Base-by-base conservation (phyloP, 2,888 invertebrate genomes). In the Lasioglossum figueresi region DNA sequence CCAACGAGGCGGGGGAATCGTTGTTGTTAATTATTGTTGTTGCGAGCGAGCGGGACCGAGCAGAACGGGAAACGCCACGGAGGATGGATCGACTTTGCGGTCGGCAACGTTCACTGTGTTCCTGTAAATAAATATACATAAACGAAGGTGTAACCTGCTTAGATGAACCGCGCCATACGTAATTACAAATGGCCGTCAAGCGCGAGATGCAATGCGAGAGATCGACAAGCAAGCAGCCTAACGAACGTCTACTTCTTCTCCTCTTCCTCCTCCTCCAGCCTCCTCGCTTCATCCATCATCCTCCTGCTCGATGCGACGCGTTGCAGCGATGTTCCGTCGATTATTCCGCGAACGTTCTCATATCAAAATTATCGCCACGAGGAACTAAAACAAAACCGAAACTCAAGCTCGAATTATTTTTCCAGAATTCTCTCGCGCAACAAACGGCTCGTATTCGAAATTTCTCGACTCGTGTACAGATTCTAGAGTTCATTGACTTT, bases 111-210 rank as follows among this genome's bases (percentile, higher is more conserved):
- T 84, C 83, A 83, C 82, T 84, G 87, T 83, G 84, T 89, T 89
- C 83, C 88, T 91, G 90, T 90, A 90, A 80, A 91, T 91, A 90
- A 82, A 75, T 91, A 91, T 88, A 91, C 86, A 88, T 86, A 86
- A 82, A 86, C 80, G 80, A 85, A 83, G 84, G 73, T 89, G 88
- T 91, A 89, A 86, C 72, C 83, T 72, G 88, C 90, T 84, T 88
- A 85, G 84, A 80, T 85, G 81, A 84, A 82, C 74, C 66, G 82
- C 79, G 56, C 34, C 71, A 72, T 76, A 74, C 76, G 52, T 72
- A 76, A 87, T 81, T 74, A 63, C 43, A 75, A 52, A 72, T 52
- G 63, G 59, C 37, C 71, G 72, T 48, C 40, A 34, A 76, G 23
- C 71, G 75, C 52, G 68, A 59, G 70, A 59, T 16, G 71, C 40